These are phyloP conservation scores for Agrotis exclamationis DNA, from an alignment of 2,888 invertebrate genomes.

Conservation along the genomic window DNA sequence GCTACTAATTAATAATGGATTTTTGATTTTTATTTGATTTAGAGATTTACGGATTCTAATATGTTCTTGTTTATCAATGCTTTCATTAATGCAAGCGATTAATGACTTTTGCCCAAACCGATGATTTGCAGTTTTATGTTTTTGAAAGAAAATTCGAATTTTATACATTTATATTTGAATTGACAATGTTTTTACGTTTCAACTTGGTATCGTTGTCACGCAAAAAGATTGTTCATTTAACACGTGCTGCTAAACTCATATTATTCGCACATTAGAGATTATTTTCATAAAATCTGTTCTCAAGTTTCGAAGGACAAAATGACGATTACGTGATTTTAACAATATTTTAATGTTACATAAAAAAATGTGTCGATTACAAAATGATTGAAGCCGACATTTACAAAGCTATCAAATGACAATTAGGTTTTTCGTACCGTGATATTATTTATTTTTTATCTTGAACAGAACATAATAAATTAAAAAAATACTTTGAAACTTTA, in stretches of 20 bases:
- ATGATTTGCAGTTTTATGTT: not conserved
- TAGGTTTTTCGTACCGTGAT: slow-evolving; percentile 31
- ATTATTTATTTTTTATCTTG: slow-evolving; percentile 32
- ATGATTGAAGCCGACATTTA: slow-evolving; percentile 60
- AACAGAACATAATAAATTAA: slow-evolving; percentile 16
- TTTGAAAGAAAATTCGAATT: not conserved
- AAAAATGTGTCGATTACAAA: slow-evolving; percentile 61
- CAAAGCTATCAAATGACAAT: slow-evolving; percentile 65
- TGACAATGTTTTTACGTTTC: not conserved
- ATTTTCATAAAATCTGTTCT: slow-evolving; percentile 35
- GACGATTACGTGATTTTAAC: slow-evolving; percentile 47
- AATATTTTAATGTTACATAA: slow-evolving; percentile 53
- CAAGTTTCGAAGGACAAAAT: slow-evolving; percentile 42
- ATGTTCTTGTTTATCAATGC: too few relatives aligned
- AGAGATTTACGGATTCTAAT: too few relatives aligned
- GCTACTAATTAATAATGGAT: too few relatives aligned
- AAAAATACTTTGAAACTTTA: not conserved
- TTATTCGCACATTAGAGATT: slow-evolving; percentile 27
- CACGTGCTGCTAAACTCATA: not conserved
- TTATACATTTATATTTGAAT: not conserved
- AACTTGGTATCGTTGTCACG: too few relatives aligned
- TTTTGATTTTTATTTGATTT: too few relatives aligned
- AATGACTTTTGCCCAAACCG: too few relatives aligned
- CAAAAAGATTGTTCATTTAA: not conserved
- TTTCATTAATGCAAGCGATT: too few relatives aligned